Conservation (phyloP, 2,113 vertebrate species). For the Andinoacara biseriatus region DNA sequence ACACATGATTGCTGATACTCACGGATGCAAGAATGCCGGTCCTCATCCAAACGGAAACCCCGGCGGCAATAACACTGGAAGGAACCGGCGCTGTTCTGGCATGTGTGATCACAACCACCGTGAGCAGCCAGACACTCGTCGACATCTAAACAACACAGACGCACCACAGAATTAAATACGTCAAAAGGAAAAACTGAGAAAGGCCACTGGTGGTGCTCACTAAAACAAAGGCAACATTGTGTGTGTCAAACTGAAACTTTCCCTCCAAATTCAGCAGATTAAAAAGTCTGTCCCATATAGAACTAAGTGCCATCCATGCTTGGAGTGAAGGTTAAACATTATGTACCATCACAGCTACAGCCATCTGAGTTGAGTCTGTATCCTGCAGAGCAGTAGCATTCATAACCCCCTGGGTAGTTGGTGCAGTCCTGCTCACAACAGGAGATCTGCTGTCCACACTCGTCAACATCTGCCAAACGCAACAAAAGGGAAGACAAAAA, state of each 20-base stretch:
- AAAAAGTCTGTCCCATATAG: conserved; percentile 3
- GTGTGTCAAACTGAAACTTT: background rate
- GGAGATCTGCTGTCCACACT: conserved; percentile 81
- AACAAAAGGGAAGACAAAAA: conserved; percentile 39
- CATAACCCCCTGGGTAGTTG: conserved; percentile 92
- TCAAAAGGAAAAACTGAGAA: background rate
- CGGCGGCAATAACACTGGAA: conserved; percentile 88
- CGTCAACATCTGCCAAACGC: conserved; percentile 85
- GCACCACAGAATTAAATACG: conserved; percentile 3
- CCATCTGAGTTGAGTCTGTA: conserved; percentile 86
- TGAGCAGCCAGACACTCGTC: conserved; percentile 87
- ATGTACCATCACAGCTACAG: conserved; percentile 89
- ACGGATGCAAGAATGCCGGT: conserved; percentile 86
- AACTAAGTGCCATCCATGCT: background rate
- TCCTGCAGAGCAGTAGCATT: conserved; percentile 89
- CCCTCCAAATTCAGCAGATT: background rate
- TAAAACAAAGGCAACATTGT: conserved; percentile 31
- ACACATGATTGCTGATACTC: conserved; percentile 66
- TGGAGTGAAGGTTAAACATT: background rate
- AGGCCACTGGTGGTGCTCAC: background rate
- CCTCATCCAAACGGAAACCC: conserved; percentile 84
- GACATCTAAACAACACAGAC: conserved; percentile 82
- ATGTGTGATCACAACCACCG: conserved; percentile 86
- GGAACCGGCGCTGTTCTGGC: conserved; percentile 89
- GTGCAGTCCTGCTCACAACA: conserved; percentile 93